These are phyloP conservation scores for Taeniopygia guttata DNA, from an alignment of 2,797 vertebrate species.

Conservation along the genomic window DNA sequence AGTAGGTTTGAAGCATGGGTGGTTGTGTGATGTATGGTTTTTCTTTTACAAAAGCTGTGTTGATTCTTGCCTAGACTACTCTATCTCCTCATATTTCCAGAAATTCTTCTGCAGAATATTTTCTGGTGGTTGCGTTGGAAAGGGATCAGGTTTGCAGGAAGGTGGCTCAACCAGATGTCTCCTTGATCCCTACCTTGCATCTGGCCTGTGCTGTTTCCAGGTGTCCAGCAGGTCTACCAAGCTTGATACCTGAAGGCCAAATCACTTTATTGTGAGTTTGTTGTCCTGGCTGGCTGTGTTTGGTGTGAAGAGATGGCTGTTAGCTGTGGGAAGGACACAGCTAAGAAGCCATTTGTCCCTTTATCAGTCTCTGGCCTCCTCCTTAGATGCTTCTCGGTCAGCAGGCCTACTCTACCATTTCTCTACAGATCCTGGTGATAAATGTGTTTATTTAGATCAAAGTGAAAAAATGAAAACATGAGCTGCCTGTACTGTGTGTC, in stretches of 20 bases:
- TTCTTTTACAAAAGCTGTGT: background rate
- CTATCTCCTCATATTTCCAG: background rate
- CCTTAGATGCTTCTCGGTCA: background rate
- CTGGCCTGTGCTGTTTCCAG: background rate
- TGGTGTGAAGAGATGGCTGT: fast-evolving
- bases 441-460: background rate
- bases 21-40: background rate
- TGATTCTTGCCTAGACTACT: background rate
- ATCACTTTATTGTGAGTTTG: background rate
- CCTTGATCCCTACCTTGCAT: background rate
- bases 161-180: background rate
- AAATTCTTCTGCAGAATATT: background rate
- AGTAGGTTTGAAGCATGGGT: background rate
- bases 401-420: background rate
- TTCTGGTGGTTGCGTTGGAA: background rate
- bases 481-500: background rate
- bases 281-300: background rate
- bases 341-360: background rate
- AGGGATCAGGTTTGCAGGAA: background rate
- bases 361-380: background rate
- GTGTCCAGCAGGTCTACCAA: background rate
- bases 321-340: background rate
- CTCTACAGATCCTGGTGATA: background rate
- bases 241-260: fast-evolving
- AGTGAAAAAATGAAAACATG: background rate